phyloP scores from a whole-genome alignment of 1,140 invertebrate genomes.

The Drosophila watanabei region DNA sequence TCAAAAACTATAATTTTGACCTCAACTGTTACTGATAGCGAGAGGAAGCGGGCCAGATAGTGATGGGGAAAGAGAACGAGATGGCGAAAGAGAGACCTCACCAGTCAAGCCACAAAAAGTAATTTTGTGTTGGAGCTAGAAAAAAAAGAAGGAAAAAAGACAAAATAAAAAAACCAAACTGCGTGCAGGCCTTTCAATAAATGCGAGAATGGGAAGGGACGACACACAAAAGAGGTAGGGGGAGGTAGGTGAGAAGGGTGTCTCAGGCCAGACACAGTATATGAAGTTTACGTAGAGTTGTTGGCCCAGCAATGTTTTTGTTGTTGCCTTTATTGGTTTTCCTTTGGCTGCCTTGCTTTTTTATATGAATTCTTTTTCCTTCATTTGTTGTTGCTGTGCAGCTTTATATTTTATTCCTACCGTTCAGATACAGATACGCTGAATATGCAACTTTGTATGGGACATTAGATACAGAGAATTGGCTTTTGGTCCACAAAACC shows the following conservation, averaged over 20 bases:
- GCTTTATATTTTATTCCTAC: conserved; percentile 39
- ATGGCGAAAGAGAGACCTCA: conserved; percentile 20
- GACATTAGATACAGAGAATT: conserved; percentile 37
- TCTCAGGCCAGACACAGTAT: conserved; percentile 46
- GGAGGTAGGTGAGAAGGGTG: neutral
- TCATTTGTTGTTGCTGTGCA: conserved; percentile 21
- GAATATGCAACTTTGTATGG: conserved; percentile 37
- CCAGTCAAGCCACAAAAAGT: conserved; percentile 63
- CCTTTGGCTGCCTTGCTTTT: conserved; percentile 23
- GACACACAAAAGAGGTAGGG: neutral
- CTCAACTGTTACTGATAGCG: conserved; percentile 34
- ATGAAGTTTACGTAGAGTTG: conserved; percentile 54
- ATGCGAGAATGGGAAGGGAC: conserved; percentile 5
- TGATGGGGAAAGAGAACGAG: conserved; percentile 14
- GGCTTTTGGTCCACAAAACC: conserved; percentile 4
- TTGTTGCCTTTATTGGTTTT: conserved; percentile 48
- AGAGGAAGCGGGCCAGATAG: conserved; percentile 33
- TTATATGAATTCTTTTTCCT: conserved; percentile 13
- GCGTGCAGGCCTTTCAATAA: conserved; percentile 50
- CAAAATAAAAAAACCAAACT: conserved; percentile 38
- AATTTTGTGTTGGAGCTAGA: conserved; percentile 60
- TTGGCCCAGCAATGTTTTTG: conserved; percentile 26
- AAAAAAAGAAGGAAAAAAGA: conserved; percentile 23
- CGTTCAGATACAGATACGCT: conserved; percentile 32
- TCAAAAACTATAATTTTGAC: conserved; percentile 8